These are phyloP conservation scores for Spinibarbus caldwelli DNA, from an alignment of 2,797 vertebrate species.

Conservation along the genomic window DNA sequence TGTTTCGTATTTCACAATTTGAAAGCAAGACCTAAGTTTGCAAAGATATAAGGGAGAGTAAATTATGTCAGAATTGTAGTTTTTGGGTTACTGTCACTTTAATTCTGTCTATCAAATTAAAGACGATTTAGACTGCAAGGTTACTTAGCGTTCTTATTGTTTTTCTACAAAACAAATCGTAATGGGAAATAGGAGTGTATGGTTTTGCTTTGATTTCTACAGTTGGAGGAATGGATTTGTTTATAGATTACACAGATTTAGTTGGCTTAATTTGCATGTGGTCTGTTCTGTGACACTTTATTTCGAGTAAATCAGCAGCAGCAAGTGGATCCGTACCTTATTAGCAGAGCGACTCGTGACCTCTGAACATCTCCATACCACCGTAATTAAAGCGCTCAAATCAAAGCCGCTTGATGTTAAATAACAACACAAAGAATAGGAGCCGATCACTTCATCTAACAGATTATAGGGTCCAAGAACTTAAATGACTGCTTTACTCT, in stretches of 20 bases:
- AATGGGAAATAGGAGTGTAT: background rate
- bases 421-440: constrained; percentile 55
- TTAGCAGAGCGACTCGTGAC: background rate
- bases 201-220: background rate
- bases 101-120: background rate
- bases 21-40: background rate
- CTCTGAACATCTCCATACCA: constrained; percentile 49
- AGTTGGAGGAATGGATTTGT: background rate
- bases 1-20: background rate
- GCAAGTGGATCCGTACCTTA: background rate
- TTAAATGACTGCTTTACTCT: constrained; percentile 43
- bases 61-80: no score
- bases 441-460: constrained; percentile 43
- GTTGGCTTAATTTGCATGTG: constrained; percentile 15
- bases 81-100: background rate
- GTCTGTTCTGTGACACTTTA: background rate
- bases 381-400: constrained; percentile 58
- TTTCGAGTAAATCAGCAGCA: constrained; percentile 7
- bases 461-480: constrained; percentile 51
- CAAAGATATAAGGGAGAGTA: background rate
- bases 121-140: background rate
- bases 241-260: background rate
- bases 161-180: background rate
- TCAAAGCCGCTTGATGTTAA: constrained; percentile 55
- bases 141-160: no score